These are phyloP conservation scores for Hydrolagus affinis DNA, from an alignment of 2,113 vertebrate genomes.

Conservation along the genomic window DNA sequence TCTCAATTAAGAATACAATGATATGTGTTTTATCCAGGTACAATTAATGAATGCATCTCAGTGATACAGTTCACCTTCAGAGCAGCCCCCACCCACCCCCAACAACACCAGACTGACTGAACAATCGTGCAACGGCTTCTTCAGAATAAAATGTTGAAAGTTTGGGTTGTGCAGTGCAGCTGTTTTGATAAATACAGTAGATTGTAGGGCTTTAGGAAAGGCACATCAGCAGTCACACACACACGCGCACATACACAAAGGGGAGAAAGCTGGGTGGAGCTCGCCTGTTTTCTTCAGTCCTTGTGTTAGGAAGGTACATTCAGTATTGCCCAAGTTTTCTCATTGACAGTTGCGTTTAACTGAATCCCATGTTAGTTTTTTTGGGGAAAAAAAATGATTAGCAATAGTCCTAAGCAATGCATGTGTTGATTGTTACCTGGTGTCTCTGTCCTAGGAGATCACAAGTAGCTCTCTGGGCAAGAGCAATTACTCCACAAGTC, in stretches of 20 bases:
- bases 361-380: neutral
- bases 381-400: neutral
- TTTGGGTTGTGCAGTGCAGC: neutral
- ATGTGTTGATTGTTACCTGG: neutral
- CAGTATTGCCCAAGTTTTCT: neutral
- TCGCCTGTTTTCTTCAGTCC: neutral
- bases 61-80: too few relatives aligned
- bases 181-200: neutral
- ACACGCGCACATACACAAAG: slow-evolving; percentile 26
- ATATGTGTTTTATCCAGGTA: too few relatives aligned
- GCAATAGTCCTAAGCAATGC: neutral
- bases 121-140: too few relatives aligned
- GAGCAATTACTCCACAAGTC: neutral
- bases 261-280: slow-evolving; percentile 12
- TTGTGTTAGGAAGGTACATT: neutral
- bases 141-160: too few relatives aligned
- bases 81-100: too few relatives aligned
- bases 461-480: too few relatives aligned
- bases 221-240: slow-evolving; percentile 13
- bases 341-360: neutral
- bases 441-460: neutral
- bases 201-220: neutral
- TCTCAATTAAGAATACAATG: neutral
- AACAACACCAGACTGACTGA: too few relatives aligned
- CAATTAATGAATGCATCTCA: neutral